Percentiles rank a stretch among this genome's conserved stretches.
These are phyloP conservation scores for Cryptocephalus moraei DNA, from an alignment of 2,888 invertebrate genomes.

Conservation along the genomic window DNA sequence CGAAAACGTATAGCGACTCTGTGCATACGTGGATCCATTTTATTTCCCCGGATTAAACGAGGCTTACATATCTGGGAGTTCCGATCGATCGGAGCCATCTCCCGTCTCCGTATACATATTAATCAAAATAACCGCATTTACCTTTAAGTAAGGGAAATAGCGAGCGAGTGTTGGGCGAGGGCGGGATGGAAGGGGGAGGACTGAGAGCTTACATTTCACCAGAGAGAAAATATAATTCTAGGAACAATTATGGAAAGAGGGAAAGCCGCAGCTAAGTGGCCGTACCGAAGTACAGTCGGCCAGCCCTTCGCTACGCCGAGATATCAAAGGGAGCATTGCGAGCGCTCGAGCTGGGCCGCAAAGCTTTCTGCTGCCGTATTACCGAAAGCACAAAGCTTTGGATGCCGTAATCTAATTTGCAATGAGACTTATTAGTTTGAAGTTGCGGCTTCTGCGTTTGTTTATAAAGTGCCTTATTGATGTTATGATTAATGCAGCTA, in stretches of 20 bases:
- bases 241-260: slow-evolving; percentile 37
- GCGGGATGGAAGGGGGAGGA: slow-evolving; percentile 17
- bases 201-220: slow-evolving; percentile 19
- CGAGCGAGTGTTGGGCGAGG: background rate
- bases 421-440: slow-evolving; percentile 40
- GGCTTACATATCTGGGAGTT: background rate
- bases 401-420: slow-evolving; percentile 39
- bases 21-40: too few relatives aligned
- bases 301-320: slow-evolving; percentile 18
- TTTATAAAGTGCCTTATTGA: slow-evolving; percentile 32
- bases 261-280: slow-evolving; percentile 38
- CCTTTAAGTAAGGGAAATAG: background rate
- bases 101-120: background rate
- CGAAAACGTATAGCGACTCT: too few relatives aligned
- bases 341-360: slow-evolving; percentile 22
- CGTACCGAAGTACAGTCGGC: slow-evolving; percentile 22
- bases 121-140: background rate
- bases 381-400: slow-evolving; percentile 37
- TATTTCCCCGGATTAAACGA: too few relatives aligned
- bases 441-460: slow-evolving; percentile 31
- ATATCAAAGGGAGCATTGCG: slow-evolving; percentile 20
- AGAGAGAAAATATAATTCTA: slow-evolving; percentile 35
- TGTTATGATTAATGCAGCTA: slow-evolving; percentile 27
- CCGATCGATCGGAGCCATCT: background rate
- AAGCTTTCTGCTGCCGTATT: slow-evolving; percentile 37